Evolutionary conservation across 2,113 vertebrate species (phyloP).

Genomic region (Lathamus discolor): DNA sequence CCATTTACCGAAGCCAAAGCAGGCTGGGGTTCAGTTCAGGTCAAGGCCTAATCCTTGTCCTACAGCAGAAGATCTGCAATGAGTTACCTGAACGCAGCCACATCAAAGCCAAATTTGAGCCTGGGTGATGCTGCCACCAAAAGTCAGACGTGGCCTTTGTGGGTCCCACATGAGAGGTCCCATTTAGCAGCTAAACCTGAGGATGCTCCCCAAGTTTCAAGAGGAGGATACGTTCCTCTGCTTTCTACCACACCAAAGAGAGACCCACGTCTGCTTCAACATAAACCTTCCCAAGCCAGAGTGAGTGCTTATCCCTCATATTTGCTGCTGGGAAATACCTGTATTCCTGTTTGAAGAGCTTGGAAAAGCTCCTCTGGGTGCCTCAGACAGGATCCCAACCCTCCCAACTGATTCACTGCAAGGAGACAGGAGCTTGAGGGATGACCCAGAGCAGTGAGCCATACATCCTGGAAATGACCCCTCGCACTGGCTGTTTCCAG

Average conservation of each 20-base stretch:
- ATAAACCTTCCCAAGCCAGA: background rate
- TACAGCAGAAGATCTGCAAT: accelerated
- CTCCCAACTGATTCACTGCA: background rate
- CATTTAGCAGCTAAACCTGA: background rate
- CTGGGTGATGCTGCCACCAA: accelerated
- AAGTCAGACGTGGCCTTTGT: background rate
- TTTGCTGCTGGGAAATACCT: background rate
- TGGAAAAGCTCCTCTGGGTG: background rate
- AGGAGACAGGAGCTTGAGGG: background rate
- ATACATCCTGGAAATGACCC: background rate
- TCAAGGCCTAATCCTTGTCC: accelerated
- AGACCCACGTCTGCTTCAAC: accelerated
- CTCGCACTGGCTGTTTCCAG: background rate
- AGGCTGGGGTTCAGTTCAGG: background rate
- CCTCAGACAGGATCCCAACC: background rate
- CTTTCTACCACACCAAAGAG: background rate
- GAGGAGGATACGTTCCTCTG: background rate
- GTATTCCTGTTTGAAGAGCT: background rate
- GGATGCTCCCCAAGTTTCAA: background rate
- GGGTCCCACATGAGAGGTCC: background rate
- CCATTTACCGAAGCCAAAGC: background rate
- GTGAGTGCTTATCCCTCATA: background rate
- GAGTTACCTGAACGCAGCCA: background rate
- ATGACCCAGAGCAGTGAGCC: background rate
- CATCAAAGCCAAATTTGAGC: background rate